Evolutionary conservation across 2,888 invertebrate genomes (phyloP), one percentile per base, ranked within the genome.

Genomic region (Bellardia pandia): DNA sequence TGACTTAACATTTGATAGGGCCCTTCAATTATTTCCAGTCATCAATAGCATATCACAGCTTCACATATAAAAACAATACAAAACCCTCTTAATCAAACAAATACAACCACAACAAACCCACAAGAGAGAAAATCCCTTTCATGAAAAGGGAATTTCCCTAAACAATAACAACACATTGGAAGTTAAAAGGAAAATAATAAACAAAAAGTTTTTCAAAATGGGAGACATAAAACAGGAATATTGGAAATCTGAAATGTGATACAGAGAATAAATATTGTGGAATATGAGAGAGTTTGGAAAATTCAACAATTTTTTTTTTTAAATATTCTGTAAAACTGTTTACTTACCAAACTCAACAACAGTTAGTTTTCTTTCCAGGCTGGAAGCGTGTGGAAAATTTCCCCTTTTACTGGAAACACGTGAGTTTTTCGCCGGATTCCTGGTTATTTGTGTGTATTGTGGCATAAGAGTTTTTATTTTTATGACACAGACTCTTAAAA

Each of bases 381-480:
- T 71, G 83, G 76, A 84, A 71, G 0, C 11, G 13, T 9, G 37
- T 9, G 37, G 48, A n/a, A 64, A 45, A 69, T 64, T 78, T 85
- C 85, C 78, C 87, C 87, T 85, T 74, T 51, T 23, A 14, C 16
- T 69, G 87, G 87, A 87, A 85, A 87, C 87, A 87, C 87, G 85
- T 87, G 85, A 85, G 53, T 83, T 85, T 81, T 85, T 87, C 81
- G 87, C 81, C 87, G 87, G 51, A 78, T 80, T 77, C 30, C 42
- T 45, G 45, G 14, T 45, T 23, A 62, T 37, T 14, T 60, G n/a
- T 45, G 2, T 16, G 5, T 37, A 37, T 30, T 53, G 14, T 56
- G 16, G 48, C 6, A 51, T 62, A 75, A 79, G 74, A 85, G 84
- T 23, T 42, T 58, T 62, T 62, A 8, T 71, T 53, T 6, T 30